phyloP scores from a whole-genome alignment of 1,140 invertebrate species.

The Danaus plexippus region DNA sequence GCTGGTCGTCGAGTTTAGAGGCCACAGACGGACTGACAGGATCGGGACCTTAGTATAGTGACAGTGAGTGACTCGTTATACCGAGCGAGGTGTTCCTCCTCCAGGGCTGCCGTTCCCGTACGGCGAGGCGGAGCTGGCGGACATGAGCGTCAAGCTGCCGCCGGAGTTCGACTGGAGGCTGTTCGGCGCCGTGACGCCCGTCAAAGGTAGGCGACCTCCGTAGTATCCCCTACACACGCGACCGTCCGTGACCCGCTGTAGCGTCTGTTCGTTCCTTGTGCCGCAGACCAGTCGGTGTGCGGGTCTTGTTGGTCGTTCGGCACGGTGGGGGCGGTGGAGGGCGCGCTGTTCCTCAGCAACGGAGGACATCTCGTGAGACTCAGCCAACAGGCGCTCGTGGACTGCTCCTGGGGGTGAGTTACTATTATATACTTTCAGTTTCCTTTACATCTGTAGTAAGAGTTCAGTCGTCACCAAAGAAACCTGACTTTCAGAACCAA shows the following conservation, averaged over 20 bases:
- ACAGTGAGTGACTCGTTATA: no score
- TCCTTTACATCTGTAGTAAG: no score
- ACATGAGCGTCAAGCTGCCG: conserved; percentile 74
- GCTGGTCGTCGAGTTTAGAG: no score
- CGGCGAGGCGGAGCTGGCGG: conserved; percentile 47
- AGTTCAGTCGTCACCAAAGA: no score
- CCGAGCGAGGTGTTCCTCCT: conserved; percentile 2
- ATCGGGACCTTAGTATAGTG: no score
- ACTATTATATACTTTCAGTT: no score
- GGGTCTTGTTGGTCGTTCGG: conserved; percentile 98
- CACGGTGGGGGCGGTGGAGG: conserved; percentile 93
- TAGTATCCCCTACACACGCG: not conserved
- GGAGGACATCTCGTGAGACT: conserved; percentile 84
- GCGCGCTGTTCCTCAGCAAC: conserved; percentile 89
- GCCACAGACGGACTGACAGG: no score
- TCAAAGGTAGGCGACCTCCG: conserved; percentile 42
- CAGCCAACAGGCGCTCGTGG: conserved; percentile 93
- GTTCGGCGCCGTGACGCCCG: conserved; percentile 91
- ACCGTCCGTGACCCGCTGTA: no score
- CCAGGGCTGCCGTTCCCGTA: conserved; percentile 83
- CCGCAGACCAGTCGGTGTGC: conserved; percentile 92
- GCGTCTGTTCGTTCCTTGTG: not conserved
- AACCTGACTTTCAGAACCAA: no score
- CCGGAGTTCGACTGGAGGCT: conserved; percentile 90
- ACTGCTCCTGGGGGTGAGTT: conserved; percentile 92